Conservation (phyloP, 2,797 vertebrate species). For the Dendrocincla fuliginosa region DNA sequence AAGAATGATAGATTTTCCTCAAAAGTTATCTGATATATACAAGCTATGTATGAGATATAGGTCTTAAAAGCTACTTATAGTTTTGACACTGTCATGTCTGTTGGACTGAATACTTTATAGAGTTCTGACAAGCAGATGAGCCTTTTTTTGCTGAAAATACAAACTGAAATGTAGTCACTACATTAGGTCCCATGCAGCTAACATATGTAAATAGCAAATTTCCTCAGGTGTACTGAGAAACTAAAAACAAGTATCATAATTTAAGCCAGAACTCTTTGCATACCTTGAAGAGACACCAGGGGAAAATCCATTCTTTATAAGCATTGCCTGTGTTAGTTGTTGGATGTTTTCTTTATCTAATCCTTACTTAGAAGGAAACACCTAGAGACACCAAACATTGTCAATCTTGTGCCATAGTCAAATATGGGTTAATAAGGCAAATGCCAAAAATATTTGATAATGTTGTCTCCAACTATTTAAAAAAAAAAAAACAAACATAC, state of each 20-base stretch:
- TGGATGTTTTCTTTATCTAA: not conserved
- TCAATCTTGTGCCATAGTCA: not conserved
- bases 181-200: not conserved
- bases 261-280: not conserved
- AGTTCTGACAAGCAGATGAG: not conserved
- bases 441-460: not conserved
- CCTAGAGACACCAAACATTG: not conserved
- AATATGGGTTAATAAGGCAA: not conserved
- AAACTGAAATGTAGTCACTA: not conserved
- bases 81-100: not conserved
- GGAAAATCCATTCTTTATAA: constrained; percentile 32
- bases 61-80: not conserved
- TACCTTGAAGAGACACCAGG: not conserved
- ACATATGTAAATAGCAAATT: not conserved
- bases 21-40: not conserved
- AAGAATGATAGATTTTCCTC: not conserved
- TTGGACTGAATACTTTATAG: not conserved
- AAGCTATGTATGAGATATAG: not conserved
- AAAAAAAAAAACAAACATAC: not conserved
- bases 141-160: not conserved
- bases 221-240: not conserved
- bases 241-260: not conserved
- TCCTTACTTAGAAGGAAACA: constrained; percentile 5
- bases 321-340: not conserved
- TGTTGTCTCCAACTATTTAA: not conserved